Base-by-base conservation (phyloP, 2,113 vertebrate species). In the Vanacampus margaritifer region DNA sequence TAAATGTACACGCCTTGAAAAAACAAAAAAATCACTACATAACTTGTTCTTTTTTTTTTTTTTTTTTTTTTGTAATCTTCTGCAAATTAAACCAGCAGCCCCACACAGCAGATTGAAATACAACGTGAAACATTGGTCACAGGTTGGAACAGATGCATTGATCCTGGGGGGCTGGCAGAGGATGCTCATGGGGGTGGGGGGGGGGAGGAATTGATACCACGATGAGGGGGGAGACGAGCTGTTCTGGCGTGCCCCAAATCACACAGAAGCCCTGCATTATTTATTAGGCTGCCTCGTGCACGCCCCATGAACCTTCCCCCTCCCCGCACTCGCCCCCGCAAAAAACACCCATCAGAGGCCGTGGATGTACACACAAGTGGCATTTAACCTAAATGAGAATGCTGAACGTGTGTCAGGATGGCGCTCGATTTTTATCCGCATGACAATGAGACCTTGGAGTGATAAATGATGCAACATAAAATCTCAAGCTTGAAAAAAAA, bases 241-340 rank as follows among this genome's bases (percentile, higher is more conserved):
- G 74, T 74, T 65, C 75, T 82, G 65, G 66, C 69, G 82, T 80
- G 75, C 62, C 74, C 71, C 63, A 82, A 72, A 82, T 84, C 73
- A 79, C 60, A 85, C 65, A 51, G 46, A 68, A 56, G 53, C 54
- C 13, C 63, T 90, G 78, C 88, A 90, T 89, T 90, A 90, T 90
- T 90, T 78, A 90, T 84, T 64, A 78, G 69, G 66, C 69, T 80
- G 77, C 79, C 79, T 51, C n/a, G 3, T 51, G n/a, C 10, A n/a
- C 19, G 69, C 67, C 75, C 71, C 67, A 50, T 74, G 79, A 71
- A 79, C 74, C 71, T 76, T 62, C 54, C 26, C 16, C 19, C 21
- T 3, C 48, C 48, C 48, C 48, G 1, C 10, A 5, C 17, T 24
- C 3, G 21, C 17, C 37, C 28, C 28, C 28, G n/a, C 10, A 5